Percentiles rank a stretch among this genome's conserved stretches.
phyloP scores from a whole-genome alignment of 2,113 vertebrate species.

The Dasyprocta punctata region DNA sequence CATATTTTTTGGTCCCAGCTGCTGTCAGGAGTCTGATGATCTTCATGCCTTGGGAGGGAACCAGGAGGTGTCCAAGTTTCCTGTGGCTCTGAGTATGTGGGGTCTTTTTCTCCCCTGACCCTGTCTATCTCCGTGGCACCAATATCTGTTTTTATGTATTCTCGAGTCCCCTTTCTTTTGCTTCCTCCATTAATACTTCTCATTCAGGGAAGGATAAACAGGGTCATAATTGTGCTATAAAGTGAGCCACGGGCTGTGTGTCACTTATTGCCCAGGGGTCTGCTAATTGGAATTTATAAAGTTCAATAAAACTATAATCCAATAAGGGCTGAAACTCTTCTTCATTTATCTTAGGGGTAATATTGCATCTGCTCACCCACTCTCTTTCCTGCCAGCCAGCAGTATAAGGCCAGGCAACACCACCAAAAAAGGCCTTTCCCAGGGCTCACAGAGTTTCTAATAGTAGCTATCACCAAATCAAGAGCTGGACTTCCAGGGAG shows the following conservation, averaged over 20 bases:
- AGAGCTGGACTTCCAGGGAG: neutral
- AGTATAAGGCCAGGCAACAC: neutral
- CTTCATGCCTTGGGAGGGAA: neutral
- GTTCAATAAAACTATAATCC: conserved; percentile 92
- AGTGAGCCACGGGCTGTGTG: conserved; percentile 86
- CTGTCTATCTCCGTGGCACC: conserved; percentile 80
- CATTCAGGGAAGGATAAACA: conserved; percentile 89
- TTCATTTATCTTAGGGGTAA: conserved; percentile 91
- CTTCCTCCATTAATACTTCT: conserved; percentile 89
- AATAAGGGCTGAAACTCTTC: conserved; percentile 90
- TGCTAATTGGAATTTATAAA: conserved; percentile 93
- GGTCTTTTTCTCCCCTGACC: conserved; percentile 69
- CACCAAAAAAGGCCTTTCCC: neutral
- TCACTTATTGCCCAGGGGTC: conserved; percentile 89
- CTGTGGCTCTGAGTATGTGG: neutral
- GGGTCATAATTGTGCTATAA: conserved; percentile 89
- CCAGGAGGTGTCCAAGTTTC: neutral
- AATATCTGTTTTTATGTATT: conserved; percentile 86
- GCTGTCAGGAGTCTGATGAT: neutral
- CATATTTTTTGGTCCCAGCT: neutral
- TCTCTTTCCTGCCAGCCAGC: conserved; percentile 79
- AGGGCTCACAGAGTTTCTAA: neutral
- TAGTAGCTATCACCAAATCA: neutral
- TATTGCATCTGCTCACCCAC: conserved; percentile 82
- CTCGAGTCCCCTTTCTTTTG: conserved; percentile 80